Evolutionary conservation across 2,888 invertebrate species (phyloP).

Genomic region (Netelia melanura): DNA sequence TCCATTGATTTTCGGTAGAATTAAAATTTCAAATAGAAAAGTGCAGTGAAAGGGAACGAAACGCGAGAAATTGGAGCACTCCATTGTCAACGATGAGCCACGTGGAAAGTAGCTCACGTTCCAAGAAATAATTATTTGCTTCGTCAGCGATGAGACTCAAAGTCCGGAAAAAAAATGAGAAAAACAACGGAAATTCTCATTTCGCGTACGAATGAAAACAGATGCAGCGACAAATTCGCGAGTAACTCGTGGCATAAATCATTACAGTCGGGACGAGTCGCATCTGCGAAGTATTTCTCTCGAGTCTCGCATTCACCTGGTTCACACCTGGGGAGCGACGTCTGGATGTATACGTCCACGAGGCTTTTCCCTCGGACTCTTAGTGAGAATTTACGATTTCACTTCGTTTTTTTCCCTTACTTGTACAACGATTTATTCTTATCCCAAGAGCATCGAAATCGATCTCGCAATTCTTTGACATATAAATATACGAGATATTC

Average conservation of each 20-base stretch:
- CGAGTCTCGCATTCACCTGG: constrained; percentile 41
- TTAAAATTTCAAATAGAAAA: no score
- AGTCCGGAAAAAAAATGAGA: not conserved
- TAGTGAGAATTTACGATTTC: constrained; percentile 47
- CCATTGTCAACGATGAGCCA: not conserved
- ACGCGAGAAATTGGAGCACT: not conserved
- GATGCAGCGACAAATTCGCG: constrained; percentile 13
- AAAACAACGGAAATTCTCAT: not conserved
- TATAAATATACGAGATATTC: no score
- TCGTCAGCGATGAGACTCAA: not conserved
- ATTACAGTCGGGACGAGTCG: not conserved
- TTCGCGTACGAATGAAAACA: constrained; percentile 29
- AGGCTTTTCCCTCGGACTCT: constrained; percentile 35
- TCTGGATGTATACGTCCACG: constrained; percentile 20
- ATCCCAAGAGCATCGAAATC: constrained; percentile 14
- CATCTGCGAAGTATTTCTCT: constrained; percentile 43
- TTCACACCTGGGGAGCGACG: constrained; percentile 46
- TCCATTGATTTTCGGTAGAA: no score
- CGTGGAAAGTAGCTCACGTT: not conserved
- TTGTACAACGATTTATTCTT: constrained; percentile 48
- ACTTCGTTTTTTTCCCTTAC: constrained; percentile 2
- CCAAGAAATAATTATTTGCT: not conserved
- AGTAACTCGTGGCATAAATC: constrained; percentile 49
- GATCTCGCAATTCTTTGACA: not conserved
- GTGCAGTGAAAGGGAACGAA: not conserved